Evolutionary conservation across 2,888 invertebrate species (phyloP).

Genomic region (Onchidella celtica): DNA sequence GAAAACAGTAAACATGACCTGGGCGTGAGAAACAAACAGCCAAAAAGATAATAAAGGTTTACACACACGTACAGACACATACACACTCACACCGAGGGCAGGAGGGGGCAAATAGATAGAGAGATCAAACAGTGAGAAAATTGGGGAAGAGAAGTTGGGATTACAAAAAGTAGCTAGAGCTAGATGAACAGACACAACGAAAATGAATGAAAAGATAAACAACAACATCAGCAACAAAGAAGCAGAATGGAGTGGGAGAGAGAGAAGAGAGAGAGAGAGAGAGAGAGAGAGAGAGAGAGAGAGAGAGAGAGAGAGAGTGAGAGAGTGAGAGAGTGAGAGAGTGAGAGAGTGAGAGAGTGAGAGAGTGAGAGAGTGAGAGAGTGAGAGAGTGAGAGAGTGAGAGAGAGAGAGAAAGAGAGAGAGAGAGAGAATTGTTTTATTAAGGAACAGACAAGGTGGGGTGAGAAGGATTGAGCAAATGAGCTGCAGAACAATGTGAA

Average conservation of each 20-base stretch:
- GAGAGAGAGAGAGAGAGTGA: neutral
- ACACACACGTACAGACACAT: too few species aligned
- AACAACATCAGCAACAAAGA: neutral
- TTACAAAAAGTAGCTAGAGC: neutral
- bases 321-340: neutral
- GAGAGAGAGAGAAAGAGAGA: conserved; percentile 2
- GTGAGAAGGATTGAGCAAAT: too few species aligned
- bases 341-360: neutral
- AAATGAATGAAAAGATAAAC: neutral
- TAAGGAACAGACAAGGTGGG: too few species aligned
- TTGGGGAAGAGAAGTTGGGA: neutral
- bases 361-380: neutral
- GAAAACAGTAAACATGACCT: too few species aligned
- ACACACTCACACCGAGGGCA: too few species aligned
- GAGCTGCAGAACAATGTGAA: too few species aligned
- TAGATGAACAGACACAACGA: neutral
- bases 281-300: neutral
- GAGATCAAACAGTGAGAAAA: neutral
- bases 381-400: neutral
- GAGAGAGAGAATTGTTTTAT: too few species aligned
- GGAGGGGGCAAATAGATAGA: conserved; percentile 21
- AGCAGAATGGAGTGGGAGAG: neutral
- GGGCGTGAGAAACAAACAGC: too few species aligned
- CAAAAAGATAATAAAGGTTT: too few species aligned
- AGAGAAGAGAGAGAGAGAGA: neutral